phyloP scores from a whole-genome alignment of 2,113 vertebrate species.

The Sinocyclocheilus grahami region DNA sequence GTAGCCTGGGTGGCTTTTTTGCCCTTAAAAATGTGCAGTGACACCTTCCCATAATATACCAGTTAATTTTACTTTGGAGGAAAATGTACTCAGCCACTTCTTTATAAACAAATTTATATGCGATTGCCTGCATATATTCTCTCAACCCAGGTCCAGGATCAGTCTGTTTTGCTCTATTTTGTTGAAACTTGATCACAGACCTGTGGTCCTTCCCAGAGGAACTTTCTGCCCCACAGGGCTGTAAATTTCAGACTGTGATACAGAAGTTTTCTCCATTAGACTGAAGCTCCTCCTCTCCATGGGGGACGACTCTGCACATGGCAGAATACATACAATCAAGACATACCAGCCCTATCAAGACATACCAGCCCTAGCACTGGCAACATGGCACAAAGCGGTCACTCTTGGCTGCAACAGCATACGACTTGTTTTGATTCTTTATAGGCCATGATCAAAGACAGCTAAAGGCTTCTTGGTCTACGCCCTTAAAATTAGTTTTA shows the following conservation, averaged over 20 bases:
- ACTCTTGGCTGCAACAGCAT: conserved; percentile 13
- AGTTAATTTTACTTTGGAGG: not conserved
- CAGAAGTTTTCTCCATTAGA: conserved; percentile 47
- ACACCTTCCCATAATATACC: conserved; percentile 9
- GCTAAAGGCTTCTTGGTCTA: conserved; percentile 5
- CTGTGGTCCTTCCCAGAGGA: conserved; percentile 4
- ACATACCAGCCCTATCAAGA: conserved; percentile 7
- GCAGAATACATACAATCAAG: conserved; percentile 26
- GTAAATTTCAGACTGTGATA: conserved; percentile 11
- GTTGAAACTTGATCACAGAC: not conserved
- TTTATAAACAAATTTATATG: not conserved
- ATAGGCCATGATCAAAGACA: conserved; percentile 37
- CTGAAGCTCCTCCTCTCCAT: conserved; percentile 3
- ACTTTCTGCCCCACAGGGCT: conserved; percentile 15
- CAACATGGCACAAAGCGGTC: conserved; percentile 23
- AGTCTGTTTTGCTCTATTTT: not conserved
- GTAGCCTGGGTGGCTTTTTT: not conserved
- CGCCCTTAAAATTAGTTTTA: conserved; percentile 39
- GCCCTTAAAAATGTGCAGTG: conserved; percentile 4
- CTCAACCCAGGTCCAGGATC: not conserved
- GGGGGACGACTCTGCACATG: conserved; percentile 7
- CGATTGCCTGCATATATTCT: not conserved
- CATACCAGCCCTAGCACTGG: not conserved
- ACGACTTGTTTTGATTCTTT: conserved; percentile 36
- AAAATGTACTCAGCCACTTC: not conserved